Evolutionary conservation across 2,888 invertebrate species (phyloP), one percentile per base, ranked within the genome.

Genomic region (Pachliopta kotzebuea): DNA sequence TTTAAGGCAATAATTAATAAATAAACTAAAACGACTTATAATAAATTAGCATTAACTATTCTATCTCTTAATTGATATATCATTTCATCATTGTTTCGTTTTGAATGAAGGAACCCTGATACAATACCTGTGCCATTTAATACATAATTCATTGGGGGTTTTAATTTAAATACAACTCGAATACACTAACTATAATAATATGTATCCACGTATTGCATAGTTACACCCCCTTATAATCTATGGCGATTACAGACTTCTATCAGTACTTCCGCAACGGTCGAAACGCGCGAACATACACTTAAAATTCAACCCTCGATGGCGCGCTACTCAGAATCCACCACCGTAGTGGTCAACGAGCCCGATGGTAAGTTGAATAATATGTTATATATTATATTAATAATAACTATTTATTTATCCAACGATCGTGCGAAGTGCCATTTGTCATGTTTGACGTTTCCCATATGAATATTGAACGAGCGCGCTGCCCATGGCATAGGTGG

Each of bases 401-500:
- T 52, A 52, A 52, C 2, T n/a, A 21, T 61, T 45, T 24, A 62
- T 29, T 52, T 52, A 52, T n/a, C 18, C 1, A 2, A 52, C 11
- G 6, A 50, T 49, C 50, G 57, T 61, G 57, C 45, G 42, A 49
- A 54, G 59, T 68, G 68, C 64, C 64, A 67, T 56, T 67, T 63
- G 70, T 67, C 72, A 74, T 68, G 62, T 71, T 70, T 71, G 68
- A 66, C 31, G 37, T 56, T 85, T 86, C 87, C 72, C 88, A 85
- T 76, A 75, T 88, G 70, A 84, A 86, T 85, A 72, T 78, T 81
- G 80, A 75, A 85, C 78, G 71, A 20, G 64, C 56, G 63, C 56
- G 66, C 65, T 64, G 67, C 55, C 65, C 57, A 64, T 59, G 67
- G 45, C 57, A 26, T 60, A 55, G 61, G 59, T 61, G 50, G 67